Base-by-base conservation (phyloP, 2,888 invertebrate species). In the Megaustenia siamemsis region DNA sequence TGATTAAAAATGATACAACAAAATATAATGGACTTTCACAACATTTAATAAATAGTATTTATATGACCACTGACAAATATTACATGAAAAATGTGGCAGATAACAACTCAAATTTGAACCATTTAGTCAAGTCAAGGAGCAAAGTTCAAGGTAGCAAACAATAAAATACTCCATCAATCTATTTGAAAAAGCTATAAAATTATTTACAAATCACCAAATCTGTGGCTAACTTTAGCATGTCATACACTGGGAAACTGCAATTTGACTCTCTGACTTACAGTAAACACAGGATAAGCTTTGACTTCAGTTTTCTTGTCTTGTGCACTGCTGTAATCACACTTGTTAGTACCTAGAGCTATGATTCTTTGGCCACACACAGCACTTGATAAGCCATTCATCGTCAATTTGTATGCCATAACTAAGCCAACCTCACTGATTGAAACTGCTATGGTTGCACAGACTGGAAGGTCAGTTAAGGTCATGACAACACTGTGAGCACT, bases 201-300 rank as follows among this genome's bases (percentile, higher is more conserved):
- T n/a, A n/a, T n/a, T n/a, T n/a, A n/a, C n/a, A n/a, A n/a, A n/a
- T n/a, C n/a, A n/a, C n/a, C n/a, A n/a, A n/a, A n/a, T n/a, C n/a
- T n/a, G n/a, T n/a, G n/a, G n/a, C n/a, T n/a, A n/a, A n/a, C n/a
- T n/a, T n/a, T 56, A 18, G 24, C 38, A 43, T 12, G 35, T 71
- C 63, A 81, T 49, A 86, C 84, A 35, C 75, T 69, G 4, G 82
- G 92, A 76, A 93, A 93, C 83, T 92, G 90, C 88, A 93, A 89
- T 88, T 92, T 93, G 10, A 93, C 92, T 75, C 92, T 87, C 79
- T 92, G 92, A 86, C 92, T 93, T 49, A 93, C 92, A 53, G 93
- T 93, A 86, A 93, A 93, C 49, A 92, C 92, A 49, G 93, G 93
- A 86, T 89, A 89, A 32, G 84, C 56, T 73, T 69, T 83, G 63